Evolutionary conservation across 1,140 invertebrate species (phyloP).

Genomic region (Pseudomyrmex dendroicus): DNA sequence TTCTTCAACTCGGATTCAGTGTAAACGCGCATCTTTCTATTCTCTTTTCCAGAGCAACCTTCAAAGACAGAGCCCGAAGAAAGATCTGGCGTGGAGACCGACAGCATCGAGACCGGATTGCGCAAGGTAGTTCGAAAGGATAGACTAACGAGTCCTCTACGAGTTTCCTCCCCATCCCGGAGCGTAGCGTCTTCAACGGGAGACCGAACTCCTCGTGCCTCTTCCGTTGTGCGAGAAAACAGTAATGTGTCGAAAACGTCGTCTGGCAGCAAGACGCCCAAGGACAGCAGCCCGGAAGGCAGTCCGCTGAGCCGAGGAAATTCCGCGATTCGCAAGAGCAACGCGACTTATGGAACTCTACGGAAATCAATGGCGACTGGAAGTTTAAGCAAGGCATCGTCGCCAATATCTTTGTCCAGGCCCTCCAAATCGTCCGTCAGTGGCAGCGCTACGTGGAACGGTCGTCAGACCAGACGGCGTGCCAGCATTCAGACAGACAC

Average conservation of each 20-base stretch:
- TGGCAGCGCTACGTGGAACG: conserved; percentile 90
- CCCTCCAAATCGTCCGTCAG: conserved; percentile 63
- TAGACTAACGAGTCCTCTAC: conserved; percentile 85
- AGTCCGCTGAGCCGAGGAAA: conserved; percentile 78
- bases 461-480: conserved; percentile 86
- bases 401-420: conserved; percentile 64
- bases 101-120: conserved; percentile 88
- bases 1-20: not conserved
- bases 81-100: conserved; percentile 87
- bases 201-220: conserved; percentile 82
- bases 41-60: conserved; percentile 79
- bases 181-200: conserved; percentile 82
- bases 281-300: conserved; percentile 80
- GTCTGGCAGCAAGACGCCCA: conserved; percentile 77
- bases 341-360: conserved; percentile 59
- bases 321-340: conserved; percentile 55
- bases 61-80: conserved; percentile 80
- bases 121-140: conserved; percentile 82
- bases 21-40: conserved; percentile 7
- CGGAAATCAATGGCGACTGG: conserved; percentile 82
- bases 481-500: conserved; percentile 89
- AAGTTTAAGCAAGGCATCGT: conserved; percentile 82
- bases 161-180: conserved; percentile 84
- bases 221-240: conserved; percentile 84
- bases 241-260: conserved; percentile 85